Conservation (phyloP, 2,797 vertebrate species). For the Dermochelys coriacea region DNA sequence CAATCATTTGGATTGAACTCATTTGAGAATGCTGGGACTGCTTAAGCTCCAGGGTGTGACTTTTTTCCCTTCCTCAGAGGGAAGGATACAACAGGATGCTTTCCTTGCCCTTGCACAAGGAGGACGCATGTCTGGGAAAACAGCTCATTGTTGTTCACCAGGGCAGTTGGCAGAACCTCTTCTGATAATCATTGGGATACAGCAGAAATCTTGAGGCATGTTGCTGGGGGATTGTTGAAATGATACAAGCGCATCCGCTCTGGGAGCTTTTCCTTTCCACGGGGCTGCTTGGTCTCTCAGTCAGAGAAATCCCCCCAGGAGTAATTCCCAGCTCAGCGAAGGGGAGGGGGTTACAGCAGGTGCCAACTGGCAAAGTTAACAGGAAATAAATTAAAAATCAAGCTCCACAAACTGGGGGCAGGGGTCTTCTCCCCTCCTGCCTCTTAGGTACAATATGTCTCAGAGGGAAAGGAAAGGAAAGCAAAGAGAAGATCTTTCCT, state of each 20-base stretch:
- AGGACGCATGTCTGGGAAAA: too few species aligned
- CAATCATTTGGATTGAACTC: fast-evolving
- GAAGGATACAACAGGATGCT: fast-evolving
- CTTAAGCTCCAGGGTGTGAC: background rate
- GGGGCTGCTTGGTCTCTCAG: background rate
- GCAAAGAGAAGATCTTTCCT: background rate
- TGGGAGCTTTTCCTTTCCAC: slow-evolving; percentile 18
- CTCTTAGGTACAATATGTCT: background rate
- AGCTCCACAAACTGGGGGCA: background rate
- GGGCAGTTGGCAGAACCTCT: too few species aligned
- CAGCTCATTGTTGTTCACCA: background rate
- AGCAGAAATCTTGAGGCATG: too few species aligned
- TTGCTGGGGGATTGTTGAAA: background rate
- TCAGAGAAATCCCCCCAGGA: background rate
- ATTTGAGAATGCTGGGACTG: fast-evolving
- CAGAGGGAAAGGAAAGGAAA: slow-evolving; percentile 12
- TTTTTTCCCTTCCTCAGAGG: background rate
- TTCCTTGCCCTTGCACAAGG: background rate
- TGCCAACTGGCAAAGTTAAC: background rate
- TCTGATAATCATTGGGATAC: too few species aligned
- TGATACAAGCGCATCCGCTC: background rate
- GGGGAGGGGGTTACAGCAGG: background rate
- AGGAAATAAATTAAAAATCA: background rate
- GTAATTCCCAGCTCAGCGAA: background rate
- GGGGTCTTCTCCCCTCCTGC: slow-evolving; percentile 22